phyloP scores from a whole-genome alignment of 2,797 vertebrate species.

The Peromyscus nudipes region DNA sequence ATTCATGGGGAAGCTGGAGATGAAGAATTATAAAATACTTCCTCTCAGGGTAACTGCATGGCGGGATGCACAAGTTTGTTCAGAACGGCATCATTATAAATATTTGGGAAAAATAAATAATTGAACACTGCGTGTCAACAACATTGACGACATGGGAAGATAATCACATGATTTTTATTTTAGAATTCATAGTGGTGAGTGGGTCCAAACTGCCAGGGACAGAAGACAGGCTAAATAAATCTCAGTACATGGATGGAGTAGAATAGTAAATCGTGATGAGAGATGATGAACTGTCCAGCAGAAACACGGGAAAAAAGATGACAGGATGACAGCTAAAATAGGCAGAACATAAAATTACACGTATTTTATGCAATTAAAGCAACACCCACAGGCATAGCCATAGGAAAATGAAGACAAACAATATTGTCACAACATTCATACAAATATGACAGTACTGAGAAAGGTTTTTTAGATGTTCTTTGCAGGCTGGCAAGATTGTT shows the following conservation, averaged over 20 bases:
- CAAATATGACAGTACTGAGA: neutral
- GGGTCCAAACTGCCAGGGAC: neutral
- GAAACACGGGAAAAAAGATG: neutral
- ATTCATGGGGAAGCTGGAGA: neutral
- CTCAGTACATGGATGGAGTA: neutral
- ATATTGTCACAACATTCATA: neutral
- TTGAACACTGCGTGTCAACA: neutral
- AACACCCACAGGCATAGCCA: neutral
- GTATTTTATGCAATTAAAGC: neutral
- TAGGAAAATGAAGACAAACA: neutral
- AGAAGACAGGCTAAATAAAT: neutral
- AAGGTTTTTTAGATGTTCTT: neutral
- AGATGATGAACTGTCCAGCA: neutral
- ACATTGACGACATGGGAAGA: neutral
- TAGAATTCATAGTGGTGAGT: neutral
- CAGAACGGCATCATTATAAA: neutral
- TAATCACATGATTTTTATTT: neutral
- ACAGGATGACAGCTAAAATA: neutral
- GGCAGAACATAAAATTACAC: neutral
- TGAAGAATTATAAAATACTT: neutral
- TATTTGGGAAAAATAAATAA: neutral
- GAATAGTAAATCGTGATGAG: constrained; percentile 28
- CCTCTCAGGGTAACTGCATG: neutral
- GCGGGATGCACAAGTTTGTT: neutral
- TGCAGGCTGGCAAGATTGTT: neutral